phyloP scores from a whole-genome alignment of 1,140 invertebrate species.

The Drosophila navojoa region DNA sequence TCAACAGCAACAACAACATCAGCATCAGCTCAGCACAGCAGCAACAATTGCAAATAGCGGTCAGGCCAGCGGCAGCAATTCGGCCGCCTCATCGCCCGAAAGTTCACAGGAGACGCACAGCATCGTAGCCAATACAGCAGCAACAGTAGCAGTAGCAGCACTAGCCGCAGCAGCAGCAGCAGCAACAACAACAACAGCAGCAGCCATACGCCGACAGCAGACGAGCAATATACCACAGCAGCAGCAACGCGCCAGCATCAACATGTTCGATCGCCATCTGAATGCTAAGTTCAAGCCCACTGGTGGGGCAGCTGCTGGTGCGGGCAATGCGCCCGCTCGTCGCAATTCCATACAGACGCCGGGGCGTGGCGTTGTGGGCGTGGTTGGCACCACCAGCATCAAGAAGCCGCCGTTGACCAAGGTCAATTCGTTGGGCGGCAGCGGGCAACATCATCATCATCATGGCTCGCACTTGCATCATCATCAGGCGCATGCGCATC shows the following conservation, averaged over 20 bases:
- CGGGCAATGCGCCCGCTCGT: slow-evolving; percentile 45
- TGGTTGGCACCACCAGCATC: slow-evolving; percentile 56
- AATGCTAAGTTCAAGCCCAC: slow-evolving; percentile 71
- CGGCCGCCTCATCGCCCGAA: slow-evolving; percentile 74
- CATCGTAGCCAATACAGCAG: slow-evolving; percentile 40
- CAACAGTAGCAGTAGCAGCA: slow-evolving; percentile 9
- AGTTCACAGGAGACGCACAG: slow-evolving; percentile 70
- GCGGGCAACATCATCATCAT: slow-evolving; percentile 50
- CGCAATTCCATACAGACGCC: slow-evolving; percentile 74
- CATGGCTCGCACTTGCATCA: slow-evolving; percentile 55
- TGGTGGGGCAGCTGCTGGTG: slow-evolving; percentile 36
- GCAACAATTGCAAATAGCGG: slow-evolving; percentile 44
- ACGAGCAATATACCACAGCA: slow-evolving; percentile 34
- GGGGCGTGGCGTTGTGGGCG: slow-evolving; percentile 34
- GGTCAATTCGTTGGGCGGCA: slow-evolving; percentile 69
- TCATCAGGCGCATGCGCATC: slow-evolving; percentile 46
- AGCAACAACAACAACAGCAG: slow-evolving; percentile 11
- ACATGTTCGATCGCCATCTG: slow-evolving; percentile 75
- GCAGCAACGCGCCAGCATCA: slow-evolving; percentile 38
- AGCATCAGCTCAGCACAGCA: slow-evolving; percentile 46
- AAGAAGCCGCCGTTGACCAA: slow-evolving; percentile 70
- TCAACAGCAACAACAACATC: slow-evolving; percentile 57
- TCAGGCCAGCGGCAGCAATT: slow-evolving; percentile 61
- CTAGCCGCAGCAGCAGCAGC: slow-evolving; percentile 11
- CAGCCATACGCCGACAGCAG: slow-evolving; percentile 27